Evolutionary conservation across 1,140 invertebrate species (phyloP), one percentile per base, ranked within the genome.

Genomic region (Eurosta solidaginis): DNA sequence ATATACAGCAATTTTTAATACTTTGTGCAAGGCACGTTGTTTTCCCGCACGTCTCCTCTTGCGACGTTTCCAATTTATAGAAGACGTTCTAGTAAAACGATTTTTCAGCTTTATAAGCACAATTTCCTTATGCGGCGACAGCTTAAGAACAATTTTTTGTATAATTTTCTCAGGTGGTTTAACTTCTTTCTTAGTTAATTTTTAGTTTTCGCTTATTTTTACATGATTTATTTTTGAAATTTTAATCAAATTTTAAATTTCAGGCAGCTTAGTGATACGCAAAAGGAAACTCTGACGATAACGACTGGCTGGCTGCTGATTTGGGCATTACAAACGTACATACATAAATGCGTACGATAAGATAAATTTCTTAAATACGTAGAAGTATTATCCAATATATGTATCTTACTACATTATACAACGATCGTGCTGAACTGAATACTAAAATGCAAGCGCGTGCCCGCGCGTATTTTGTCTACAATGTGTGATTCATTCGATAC

Each of bases 91-190:
- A 1, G 33, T 20, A 20, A n/a, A 40, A 68, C 59, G 59, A 68
- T 68, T 68, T 68, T 68, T 68, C 33, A 68, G 33, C 59, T 68
- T 68, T 68, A 40, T 68, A 68, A 68, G 59, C 59, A 68, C 59
- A 68, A 68, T 42, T 68, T 40, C 22, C 40, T 14, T 68, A 9
- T 17, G 33, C n/a, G 59, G 29, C 22, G 54, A 68, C 33, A 68
- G 59, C 40, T 68, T 68, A 9, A 33, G 33, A 33, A 68, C 33
- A n/a, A 33, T 17, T 68, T 42, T 68, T 68, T 42, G 59, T 33
- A 27, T 40, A 68, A 68, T 68, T 68, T 68, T n/a, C n/a, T n/a
- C n/a, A n/a, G n/a, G n/a, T n/a, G n/a, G n/a, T n/a, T n/a, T n/a
- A n/a, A n/a, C n/a, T n/a, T n/a, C n/a, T n/a, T n/a, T n/a, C n/a